phyloP scores from a whole-genome alignment of 2,797 vertebrate species.

The Spondyliosoma cantharus region DNA sequence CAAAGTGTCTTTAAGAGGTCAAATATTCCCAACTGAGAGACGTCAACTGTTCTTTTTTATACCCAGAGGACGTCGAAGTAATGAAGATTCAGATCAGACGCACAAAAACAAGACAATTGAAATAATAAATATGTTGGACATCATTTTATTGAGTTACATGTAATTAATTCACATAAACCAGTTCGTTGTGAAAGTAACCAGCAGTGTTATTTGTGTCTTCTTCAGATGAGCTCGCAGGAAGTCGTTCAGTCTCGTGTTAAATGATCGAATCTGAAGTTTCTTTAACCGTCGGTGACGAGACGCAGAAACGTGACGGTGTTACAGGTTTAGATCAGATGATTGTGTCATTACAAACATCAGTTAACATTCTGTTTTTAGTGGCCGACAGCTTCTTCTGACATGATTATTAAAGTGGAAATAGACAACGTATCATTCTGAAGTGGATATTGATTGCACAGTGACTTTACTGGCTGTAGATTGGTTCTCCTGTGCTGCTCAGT shows the following conservation, averaged over 20 bases:
- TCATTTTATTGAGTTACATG: conserved; percentile 23
- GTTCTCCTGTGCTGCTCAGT: too few species aligned
- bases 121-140: background rate
- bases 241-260: conserved; percentile 7
- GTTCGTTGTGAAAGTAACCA: background rate
- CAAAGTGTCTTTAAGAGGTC: background rate
- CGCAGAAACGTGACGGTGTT: background rate
- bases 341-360: conserved; percentile 1
- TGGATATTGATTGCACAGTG: too few species aligned
- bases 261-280: background rate
- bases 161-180: conserved; percentile 17
- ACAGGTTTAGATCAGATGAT: conserved; percentile 37
- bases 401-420: too few species aligned
- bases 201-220: conserved; percentile 12
- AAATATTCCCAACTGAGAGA: background rate
- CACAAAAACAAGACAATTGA: too few species aligned
- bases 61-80: background rate
- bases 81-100: background rate
- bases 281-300: background rate
- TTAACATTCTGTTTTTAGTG: background rate
- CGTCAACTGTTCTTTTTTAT: background rate
- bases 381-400: too few species aligned
- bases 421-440: too few species aligned
- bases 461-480: too few species aligned
- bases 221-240: conserved; percentile 5